phyloP scores from a whole-genome alignment of 1,140 invertebrate genomes.

The Zaprionus davidi region DNA sequence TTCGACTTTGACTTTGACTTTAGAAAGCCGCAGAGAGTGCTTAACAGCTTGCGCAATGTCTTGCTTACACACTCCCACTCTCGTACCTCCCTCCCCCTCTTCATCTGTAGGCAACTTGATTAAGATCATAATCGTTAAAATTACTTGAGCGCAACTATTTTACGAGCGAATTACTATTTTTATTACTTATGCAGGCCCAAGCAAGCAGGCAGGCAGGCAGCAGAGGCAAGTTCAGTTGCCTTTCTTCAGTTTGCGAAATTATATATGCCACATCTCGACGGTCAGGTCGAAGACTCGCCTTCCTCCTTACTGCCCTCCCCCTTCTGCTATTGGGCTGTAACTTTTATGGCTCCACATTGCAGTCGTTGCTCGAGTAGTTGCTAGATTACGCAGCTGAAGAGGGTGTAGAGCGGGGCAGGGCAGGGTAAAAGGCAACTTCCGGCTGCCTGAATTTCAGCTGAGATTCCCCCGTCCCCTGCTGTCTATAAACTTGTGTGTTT shows the following conservation, averaged over 20 bases:
- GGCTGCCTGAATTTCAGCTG: conserved; percentile 41
- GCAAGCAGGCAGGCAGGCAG: conserved; percentile 7
- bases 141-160: conserved; percentile 63
- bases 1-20: conserved; percentile 18
- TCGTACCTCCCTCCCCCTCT: too few species aligned
- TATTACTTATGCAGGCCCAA: conserved; percentile 52
- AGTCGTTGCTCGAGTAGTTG: conserved; percentile 48
- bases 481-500: conserved; percentile 31
- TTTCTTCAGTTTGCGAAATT: conserved; percentile 33
- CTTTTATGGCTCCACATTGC: conserved; percentile 48
- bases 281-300: conserved; percentile 37
- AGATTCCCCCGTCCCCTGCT: conserved; percentile 27
- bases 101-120: conserved; percentile 45
- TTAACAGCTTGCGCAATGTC: conserved; percentile 28
- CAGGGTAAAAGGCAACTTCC: conserved; percentile 32
- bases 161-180: conserved; percentile 60
- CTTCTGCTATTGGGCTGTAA: conserved; percentile 42
- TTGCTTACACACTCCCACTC: neutral
- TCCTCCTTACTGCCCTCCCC: neutral
- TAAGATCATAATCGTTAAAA: conserved; percentile 62
- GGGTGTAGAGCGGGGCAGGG: neutral
- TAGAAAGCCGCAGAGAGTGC: conserved; percentile 31
- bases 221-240: conserved; percentile 45
- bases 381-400: conserved; percentile 44
- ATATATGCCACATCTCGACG: conserved; percentile 28